A percentile compares a stretch with the other conserved stretches of the same genome.
These are phyloP conservation scores for Platysteira castanea DNA, from an alignment of 2,113 vertebrate species.

Conservation along the genomic window DNA sequence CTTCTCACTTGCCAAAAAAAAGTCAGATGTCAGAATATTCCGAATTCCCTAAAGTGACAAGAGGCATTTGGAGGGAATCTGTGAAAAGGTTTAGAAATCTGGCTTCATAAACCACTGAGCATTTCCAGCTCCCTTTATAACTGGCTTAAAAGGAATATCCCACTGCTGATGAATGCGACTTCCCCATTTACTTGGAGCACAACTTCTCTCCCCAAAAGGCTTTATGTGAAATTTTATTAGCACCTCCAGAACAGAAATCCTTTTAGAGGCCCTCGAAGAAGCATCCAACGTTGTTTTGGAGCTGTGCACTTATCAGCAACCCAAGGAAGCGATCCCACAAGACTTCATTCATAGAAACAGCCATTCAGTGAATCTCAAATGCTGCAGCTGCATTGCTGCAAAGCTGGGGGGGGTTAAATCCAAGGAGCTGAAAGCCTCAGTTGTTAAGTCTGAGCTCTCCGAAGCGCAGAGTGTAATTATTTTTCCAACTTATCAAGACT, in stretches of 20 bases:
- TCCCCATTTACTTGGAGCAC: not conserved
- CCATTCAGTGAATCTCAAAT: not conserved
- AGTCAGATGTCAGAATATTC: not conserved
- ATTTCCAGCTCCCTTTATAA: not conserved
- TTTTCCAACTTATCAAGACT: not conserved
- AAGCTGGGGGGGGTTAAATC: not conserved
- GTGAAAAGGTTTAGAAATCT: not conserved
- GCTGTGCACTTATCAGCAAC: not conserved
- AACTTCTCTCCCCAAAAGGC: not conserved
- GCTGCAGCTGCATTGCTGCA: conserved; percentile 42
- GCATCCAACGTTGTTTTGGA: not conserved
- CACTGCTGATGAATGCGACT: not conserved
- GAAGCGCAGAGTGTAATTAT: not conserved
- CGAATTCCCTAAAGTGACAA: not conserved
- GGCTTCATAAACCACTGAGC: not conserved
- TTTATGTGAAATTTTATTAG: not conserved
- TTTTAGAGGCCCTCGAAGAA: not conserved
- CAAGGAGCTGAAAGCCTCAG: conserved; percentile 21
- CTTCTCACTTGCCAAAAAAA: not conserved
- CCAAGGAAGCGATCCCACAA: conserved; percentile 31
- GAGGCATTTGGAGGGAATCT: not conserved
- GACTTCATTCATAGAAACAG: not conserved
- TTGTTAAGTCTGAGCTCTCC: not conserved
- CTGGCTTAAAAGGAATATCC: not conserved
- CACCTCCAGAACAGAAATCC: not conserved